phyloP scores from a whole-genome alignment of 2,888 invertebrate species.

The Perithous albicinctus region DNA sequence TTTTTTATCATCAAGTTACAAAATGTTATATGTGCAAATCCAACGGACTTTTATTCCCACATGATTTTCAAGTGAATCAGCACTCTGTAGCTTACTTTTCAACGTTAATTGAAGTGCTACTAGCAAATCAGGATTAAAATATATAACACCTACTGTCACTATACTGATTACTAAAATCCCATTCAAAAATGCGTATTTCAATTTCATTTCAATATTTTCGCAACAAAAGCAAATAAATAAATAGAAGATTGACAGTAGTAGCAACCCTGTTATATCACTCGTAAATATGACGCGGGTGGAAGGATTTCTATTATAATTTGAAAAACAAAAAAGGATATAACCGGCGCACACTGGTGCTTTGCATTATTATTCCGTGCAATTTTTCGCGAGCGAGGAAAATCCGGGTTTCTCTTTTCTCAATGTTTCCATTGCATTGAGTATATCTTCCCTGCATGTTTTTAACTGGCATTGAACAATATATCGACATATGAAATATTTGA shows the following conservation, averaged over 20 bases:
- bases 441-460: slow-evolving; percentile 28
- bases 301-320: not conserved
- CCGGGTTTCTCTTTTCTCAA: slow-evolving; percentile 19
- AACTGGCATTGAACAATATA: slow-evolving; percentile 2
- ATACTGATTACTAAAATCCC: too few species aligned
- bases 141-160: too few species aligned
- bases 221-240: too few species aligned
- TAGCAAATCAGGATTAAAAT: too few species aligned
- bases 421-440: slow-evolving; percentile 45
- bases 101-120: too few species aligned
- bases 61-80: too few species aligned
- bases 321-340: slow-evolving; percentile 15
- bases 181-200: too few species aligned
- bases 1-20: too few species aligned
- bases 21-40: too few species aligned
- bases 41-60: too few species aligned
- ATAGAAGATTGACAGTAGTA: not conserved
- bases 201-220: too few species aligned
- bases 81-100: too few species aligned
- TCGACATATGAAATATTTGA: not conserved
- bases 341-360: slow-evolving; percentile 28
- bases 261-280: not conserved
- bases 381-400: slow-evolving; percentile 50
- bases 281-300: not conserved
- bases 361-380: slow-evolving; percentile 37